These are phyloP conservation scores for Trachelipus rathkii DNA, from an alignment of 1,140 invertebrate species.

Conservation along the genomic window DNA sequence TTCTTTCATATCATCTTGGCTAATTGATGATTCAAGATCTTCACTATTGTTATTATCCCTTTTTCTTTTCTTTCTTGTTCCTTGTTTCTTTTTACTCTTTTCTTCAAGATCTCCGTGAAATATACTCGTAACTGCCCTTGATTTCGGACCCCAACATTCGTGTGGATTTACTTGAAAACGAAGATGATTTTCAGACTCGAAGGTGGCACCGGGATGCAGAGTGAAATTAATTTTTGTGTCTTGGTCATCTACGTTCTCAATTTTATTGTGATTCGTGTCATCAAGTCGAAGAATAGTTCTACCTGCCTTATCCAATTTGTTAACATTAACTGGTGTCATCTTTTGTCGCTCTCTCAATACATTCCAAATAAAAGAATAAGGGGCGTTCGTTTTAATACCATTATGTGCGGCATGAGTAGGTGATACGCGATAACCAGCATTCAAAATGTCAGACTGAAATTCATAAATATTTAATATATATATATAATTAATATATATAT, in stretches of 20 bases:
- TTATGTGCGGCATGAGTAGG: constrained; percentile 81
- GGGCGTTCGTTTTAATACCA: constrained; percentile 92
- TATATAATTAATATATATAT: no score
- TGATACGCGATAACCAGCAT: constrained; percentile 89
- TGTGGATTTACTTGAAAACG: constrained; percentile 2
- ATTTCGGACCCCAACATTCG: neutral
- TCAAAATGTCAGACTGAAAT: constrained; percentile 82
- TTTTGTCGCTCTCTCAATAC: constrained; percentile 80
- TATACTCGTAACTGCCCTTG: neutral
- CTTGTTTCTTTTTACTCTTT: neutral
- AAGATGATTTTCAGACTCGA: neutral
- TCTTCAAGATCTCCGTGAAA: constrained; percentile 5
- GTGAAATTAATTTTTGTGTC: neutral
- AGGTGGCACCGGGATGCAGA: neutral
- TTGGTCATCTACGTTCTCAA: no score
- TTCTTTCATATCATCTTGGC: no score
- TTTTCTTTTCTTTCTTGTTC: neutral
- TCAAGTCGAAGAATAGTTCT: neutral
- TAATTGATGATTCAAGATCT: neutral
- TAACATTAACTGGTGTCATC: constrained; percentile 54
- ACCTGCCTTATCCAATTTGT: neutral
- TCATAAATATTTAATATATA: no score
- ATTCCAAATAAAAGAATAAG: constrained; percentile 83
- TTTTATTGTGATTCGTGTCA: neutral
- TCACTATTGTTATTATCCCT: neutral